Conservation (phyloP, 2,113 vertebrate genomes). For the Gopherus flavomarginatus region DNA sequence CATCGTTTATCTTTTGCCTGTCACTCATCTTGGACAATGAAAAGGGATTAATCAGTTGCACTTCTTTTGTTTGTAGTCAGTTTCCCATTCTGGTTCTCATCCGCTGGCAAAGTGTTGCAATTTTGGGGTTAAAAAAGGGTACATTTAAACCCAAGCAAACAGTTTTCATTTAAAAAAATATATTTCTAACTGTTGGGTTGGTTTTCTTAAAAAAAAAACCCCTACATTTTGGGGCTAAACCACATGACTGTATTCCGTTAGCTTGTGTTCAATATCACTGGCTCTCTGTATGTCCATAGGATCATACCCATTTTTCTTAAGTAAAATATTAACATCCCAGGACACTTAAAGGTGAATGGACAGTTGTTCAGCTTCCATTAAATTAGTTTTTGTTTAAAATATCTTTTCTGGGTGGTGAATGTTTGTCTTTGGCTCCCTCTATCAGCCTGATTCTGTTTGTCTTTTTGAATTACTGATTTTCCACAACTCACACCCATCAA, state of each 20-base stretch:
- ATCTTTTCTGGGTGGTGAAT: slow-evolving; percentile 41
- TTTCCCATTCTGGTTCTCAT: neutral
- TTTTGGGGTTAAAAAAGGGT: slow-evolving; percentile 23
- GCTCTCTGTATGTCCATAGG: slow-evolving; percentile 2
- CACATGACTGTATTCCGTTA: slow-evolving; percentile 56
- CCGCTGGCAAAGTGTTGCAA: neutral
- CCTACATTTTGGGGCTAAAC: slow-evolving; percentile 27
- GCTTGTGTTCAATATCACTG: slow-evolving; percentile 51
- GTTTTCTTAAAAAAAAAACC: slow-evolving; percentile 15
- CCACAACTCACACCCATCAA: neutral
- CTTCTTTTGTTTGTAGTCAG: neutral
- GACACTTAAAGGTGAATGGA: slow-evolving; percentile 44
- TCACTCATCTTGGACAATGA: neutral
- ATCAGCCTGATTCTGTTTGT: slow-evolving; percentile 48
- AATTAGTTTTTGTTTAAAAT: slow-evolving; percentile 32
- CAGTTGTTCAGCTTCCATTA: slow-evolving; percentile 39
- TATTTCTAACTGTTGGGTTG: neutral
- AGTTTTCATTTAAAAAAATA: slow-evolving; percentile 30
- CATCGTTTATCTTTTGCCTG: neutral
- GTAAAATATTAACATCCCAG: slow-evolving; percentile 16
- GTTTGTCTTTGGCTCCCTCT: slow-evolving; percentile 76
- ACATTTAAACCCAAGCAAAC: slow-evolving; percentile 32
- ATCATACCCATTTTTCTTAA: slow-evolving; percentile 63
- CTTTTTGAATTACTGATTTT: slow-evolving; percentile 32
- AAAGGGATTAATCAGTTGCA: neutral